Evolutionary conservation across 2,113 vertebrate species (phyloP).

Genomic region (Asarcornis scutulata): DNA sequence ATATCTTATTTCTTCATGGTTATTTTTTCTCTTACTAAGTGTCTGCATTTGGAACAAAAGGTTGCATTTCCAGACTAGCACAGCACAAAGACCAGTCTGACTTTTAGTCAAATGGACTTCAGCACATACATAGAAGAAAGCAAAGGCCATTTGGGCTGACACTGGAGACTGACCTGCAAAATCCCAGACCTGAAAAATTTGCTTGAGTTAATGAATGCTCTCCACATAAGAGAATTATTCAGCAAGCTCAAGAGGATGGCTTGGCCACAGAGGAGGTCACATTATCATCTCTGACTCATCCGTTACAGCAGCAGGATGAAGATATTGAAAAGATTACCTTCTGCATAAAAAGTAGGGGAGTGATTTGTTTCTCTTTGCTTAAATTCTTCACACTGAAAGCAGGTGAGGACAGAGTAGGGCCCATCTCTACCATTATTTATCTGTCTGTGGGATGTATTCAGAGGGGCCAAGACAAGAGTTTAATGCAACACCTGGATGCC

Average conservation of each 20-base stretch:
- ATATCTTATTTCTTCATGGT: neutral
- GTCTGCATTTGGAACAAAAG: neutral
- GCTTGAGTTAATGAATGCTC: neutral
- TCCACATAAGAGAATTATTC: accelerated
- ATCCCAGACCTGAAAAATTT: neutral
- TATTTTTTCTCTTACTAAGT: neutral
- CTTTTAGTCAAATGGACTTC: neutral
- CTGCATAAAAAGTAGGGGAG: neutral
- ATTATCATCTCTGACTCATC: neutral
- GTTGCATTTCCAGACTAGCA: neutral
- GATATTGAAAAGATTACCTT: neutral
- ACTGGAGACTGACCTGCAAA: neutral
- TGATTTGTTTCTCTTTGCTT: accelerated
- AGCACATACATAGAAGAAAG: neutral
- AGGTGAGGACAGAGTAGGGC: neutral
- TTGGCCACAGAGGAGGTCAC: neutral
- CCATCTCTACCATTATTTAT: neutral
- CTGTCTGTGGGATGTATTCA: neutral
- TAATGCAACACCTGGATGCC: neutral
- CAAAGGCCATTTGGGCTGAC: neutral
- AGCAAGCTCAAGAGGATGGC: neutral
- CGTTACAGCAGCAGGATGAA: neutral
- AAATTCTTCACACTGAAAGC: neutral
- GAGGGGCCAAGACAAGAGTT: neutral
- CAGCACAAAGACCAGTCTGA: neutral